Evolutionary conservation across 2,888 invertebrate genomes (phyloP).

Genomic region (Chaetoderma sp.): DNA sequence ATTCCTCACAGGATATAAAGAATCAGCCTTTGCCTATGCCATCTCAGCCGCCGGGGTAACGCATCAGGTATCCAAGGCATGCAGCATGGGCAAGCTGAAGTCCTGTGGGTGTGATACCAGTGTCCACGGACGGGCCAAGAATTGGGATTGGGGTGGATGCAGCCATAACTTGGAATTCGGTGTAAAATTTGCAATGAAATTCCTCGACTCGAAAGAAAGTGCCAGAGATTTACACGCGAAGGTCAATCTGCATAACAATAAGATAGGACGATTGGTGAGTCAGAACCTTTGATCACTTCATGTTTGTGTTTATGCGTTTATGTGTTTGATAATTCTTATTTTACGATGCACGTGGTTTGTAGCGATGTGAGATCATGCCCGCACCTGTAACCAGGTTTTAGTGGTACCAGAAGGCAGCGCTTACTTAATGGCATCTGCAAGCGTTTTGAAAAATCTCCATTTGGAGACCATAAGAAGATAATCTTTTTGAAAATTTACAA

Average conservation of each 20-base stretch:
- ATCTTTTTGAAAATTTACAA: too few species aligned
- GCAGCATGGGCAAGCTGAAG: conserved; percentile 89
- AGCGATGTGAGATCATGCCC: too few species aligned
- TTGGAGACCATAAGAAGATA: too few species aligned
- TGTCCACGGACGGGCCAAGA: conserved; percentile 73
- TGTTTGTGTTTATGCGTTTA: not conserved
- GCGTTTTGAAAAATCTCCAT: too few species aligned
- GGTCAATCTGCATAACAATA: conserved; percentile 67
- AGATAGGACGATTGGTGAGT: conserved; percentile 66
- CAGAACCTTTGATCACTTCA: not conserved
- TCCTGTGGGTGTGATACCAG: conserved; percentile 76
- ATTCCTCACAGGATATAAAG: conserved; percentile 90
- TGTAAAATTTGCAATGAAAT: conserved; percentile 85
- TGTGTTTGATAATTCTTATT: too few species aligned
- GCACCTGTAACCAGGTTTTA: too few species aligned
- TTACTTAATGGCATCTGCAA: too few species aligned
- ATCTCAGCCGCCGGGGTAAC: conserved; percentile 96
- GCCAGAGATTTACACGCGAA: conserved; percentile 70
- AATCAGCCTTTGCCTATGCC: conserved; percentile 96
- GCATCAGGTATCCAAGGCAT: conserved; percentile 92
- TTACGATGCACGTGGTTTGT: too few species aligned
- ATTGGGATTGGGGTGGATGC: conserved; percentile 86
- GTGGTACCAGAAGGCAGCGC: too few species aligned
- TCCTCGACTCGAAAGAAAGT: conserved; percentile 90
- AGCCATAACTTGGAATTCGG: conserved; percentile 85